Percentiles rank a stretch among this genome's conserved stretches.
Conservation (phyloP, 2,797 vertebrate species). For the Rhyacichthys aspro region DNA sequence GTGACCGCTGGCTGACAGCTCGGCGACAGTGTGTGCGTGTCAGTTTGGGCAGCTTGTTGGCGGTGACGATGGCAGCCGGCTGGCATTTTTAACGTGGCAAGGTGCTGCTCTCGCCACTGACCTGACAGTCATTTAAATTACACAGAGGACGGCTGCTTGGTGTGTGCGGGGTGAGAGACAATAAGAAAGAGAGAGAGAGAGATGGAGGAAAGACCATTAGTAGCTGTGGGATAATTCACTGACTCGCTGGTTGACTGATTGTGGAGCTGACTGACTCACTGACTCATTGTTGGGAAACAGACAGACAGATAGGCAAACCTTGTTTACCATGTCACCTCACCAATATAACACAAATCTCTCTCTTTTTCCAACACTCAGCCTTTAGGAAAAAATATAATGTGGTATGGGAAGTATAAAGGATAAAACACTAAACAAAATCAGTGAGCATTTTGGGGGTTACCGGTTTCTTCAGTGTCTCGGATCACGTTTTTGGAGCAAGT, state of each 20-base stretch:
- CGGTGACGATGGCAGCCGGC: constrained; percentile 86
- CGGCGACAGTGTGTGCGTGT: constrained; percentile 81
- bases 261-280: constrained; percentile 74
- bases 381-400: constrained; percentile 24
- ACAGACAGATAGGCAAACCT: constrained; percentile 71
- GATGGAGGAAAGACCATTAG: constrained; percentile 80
- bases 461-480: background rate
- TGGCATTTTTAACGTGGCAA: constrained; percentile 98
- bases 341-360: constrained; percentile 61
- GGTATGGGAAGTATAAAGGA: constrained; percentile 25
- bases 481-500: too few relatives aligned
- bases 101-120: constrained; percentile 93
- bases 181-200: constrained; percentile 51
- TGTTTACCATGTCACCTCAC: constrained; percentile 72
- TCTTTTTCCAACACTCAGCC: constrained; percentile 31
- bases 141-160: constrained; percentile 70
- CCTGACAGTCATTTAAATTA: constrained; percentile 99
- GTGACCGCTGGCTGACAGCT: constrained; percentile 98
- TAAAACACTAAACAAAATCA: constrained; percentile 6
- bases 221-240: constrained; percentile 83
- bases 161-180: constrained; percentile 32
- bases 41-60: constrained; percentile 81
- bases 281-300: constrained; percentile 74
- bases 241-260: constrained; percentile 74
- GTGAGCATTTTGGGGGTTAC: too few relatives aligned